These are phyloP conservation scores for Ernsta delagoae DNA, from an alignment of 2,888 invertebrate genomes.

Conservation along the genomic window DNA sequence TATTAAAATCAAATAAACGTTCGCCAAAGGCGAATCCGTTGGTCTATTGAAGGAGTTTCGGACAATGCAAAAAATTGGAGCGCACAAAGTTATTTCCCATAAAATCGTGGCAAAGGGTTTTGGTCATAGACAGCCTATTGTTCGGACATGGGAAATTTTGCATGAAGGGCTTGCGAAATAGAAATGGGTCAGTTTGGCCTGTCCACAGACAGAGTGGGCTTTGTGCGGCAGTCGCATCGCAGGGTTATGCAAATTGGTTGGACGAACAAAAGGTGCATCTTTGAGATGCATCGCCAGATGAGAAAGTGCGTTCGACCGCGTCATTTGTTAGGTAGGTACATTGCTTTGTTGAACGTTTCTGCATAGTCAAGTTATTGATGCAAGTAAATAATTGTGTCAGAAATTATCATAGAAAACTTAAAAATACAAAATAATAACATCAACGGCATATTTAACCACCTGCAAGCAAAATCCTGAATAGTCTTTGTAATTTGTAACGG, in stretches of 20 bases:
- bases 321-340: too few relatives aligned
- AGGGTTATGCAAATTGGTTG: conserved; percentile 73
- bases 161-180: conserved; percentile 64
- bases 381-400: too few relatives aligned
- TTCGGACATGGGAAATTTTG: conserved; percentile 80
- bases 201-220: conserved; percentile 58
- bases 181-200: conserved; percentile 78
- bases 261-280: conserved; percentile 58
- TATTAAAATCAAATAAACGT: conserved; percentile 75
- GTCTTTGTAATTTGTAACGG: too few relatives aligned
- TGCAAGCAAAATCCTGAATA: too few relatives aligned
- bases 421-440: too few relatives aligned
- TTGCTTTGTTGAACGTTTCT: too few relatives aligned
- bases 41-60: conserved; percentile 57
- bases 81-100: conserved; percentile 79
- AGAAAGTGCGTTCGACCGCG: conserved; percentile 43
- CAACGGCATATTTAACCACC: too few relatives aligned
- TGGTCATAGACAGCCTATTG: conserved; percentile 68
- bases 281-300: conserved; percentile 56
- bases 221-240: conserved; percentile 62
- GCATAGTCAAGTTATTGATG: too few relatives aligned
- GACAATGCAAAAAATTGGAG: conserved; percentile 84
- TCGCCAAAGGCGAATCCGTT: conserved; percentile 76
- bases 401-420: too few relatives aligned
- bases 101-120: conserved; percentile 77